Evolutionary conservation across 2,113 vertebrate species (phyloP), one percentile per base, ranked within the genome.

Genomic region (Oceanites oceanicus): DNA sequence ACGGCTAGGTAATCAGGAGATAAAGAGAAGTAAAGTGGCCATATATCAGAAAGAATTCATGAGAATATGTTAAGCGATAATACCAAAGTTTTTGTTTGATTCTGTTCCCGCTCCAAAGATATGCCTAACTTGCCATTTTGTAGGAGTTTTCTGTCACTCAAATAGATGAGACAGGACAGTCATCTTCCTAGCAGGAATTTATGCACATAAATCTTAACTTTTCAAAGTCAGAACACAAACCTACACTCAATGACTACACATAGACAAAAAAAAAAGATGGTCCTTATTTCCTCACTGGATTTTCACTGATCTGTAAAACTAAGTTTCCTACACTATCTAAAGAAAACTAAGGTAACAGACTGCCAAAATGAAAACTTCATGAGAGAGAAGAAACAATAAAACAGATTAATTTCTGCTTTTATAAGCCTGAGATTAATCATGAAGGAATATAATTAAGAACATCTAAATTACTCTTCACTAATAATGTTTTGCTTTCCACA

Each of bases 381-480:
- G 58, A 27, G n/a, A 3, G 9, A 87, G 61, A 84, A 76, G 36
- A 65, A 88, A 75, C n/a, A 89, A 82, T 44, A 81, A 94, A 75
- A 16, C 15, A 91, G 73, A 86, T 53, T 59, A 67, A 78, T 56
- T 96, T 89, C 68, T 56, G 44, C 40, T 75, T 81, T 81, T 94
- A 36, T 78, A 96, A 92, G 1, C 4, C 7, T 0, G 11, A 94
- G 68, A 93, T 96, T 91, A 96, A 92, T 95, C 79, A 84, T 1
- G 1, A 81, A 74, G 62, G 56, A 83, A 79, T 90, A 86, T 55
- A 79, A 91, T 85, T 76, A 94, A 79, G 70, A 84, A 78, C 44
- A 88, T 25, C 34, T 79, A 95, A 94, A 96, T 95, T 89, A 96
- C 61, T 92, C 76, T 89, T 89, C 44, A 65, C 49, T 74, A 93